Base-by-base conservation (phyloP, 2,113 vertebrate species). In the Apeltes quadracus region DNA sequence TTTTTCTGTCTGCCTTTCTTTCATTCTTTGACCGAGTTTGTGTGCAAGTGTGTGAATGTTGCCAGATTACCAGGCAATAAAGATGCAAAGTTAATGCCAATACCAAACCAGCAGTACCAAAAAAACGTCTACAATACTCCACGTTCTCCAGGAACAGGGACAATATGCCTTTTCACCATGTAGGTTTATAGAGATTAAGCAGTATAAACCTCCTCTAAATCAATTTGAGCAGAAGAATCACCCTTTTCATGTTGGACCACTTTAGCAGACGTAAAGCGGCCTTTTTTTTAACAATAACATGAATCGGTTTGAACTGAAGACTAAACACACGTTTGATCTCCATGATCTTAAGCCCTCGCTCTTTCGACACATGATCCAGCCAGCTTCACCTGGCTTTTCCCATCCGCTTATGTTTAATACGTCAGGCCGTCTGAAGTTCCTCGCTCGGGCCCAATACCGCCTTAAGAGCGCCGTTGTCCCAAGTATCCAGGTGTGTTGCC, bases 401-500 rank as follows among this genome's bases (percentile, higher is more conserved):
- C 51, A 16, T 38, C 56, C 57, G 10, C 73, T 82, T 54, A 79
- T 74, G 38, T 74, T 78, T 76, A 65, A 75, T 61, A 69, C 44
- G 53, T 13, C 25, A 65, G 15, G 58, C 18, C n/a, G 20, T 75
- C 72, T 82, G 66, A 74, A 66, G 71, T 63, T 32, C n/a, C n/a
- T n/a, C n/a, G n/a, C n/a, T n/a, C n/a, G n/a, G n/a, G n/a, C n/a
- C n/a, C n/a, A n/a, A n/a, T n/a, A n/a, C n/a, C n/a, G n/a, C n/a
- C n/a, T n/a, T 80, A 44, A 75, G 13, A 27, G 56, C 10, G 44
- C 27, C 46, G 27, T 69, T 81, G 64, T 55, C 70, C n/a, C 46
- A 69, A 69, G 62, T 77, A 59, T 65, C 82, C 73, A 78, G 78
- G 64, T 75, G 84, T 32, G 59, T 61, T 71, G 68, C 34, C 1